A percentile compares a stretch with the other conserved stretches of the same genome.
Evolutionary conservation across 2,797 vertebrate species (phyloP).

Genomic region (Melopsittacus undulatus): DNA sequence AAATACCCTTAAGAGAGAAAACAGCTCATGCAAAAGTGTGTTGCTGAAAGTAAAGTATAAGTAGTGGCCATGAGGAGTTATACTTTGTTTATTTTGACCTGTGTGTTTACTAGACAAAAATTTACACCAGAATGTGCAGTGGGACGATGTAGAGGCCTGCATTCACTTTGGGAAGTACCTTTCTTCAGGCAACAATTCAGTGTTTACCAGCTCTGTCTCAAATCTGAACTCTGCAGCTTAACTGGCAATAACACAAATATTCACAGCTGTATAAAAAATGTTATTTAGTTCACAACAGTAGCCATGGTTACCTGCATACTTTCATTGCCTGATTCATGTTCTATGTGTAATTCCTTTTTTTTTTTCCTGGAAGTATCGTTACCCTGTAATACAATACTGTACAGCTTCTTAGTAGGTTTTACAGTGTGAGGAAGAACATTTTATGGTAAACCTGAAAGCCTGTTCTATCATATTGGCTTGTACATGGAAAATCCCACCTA

Average conservation of each 20-base stretch:
- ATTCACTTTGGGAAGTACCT: slow-evolving; percentile 56
- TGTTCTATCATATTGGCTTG: slow-evolving; percentile 16
- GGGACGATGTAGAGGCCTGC: neutral
- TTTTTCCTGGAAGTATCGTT: slow-evolving; percentile 78
- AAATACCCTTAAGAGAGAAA: slow-evolving; percentile 1
- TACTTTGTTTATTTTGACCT: neutral
- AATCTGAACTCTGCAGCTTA: slow-evolving; percentile 63
- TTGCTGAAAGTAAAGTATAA: neutral
- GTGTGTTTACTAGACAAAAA: neutral
- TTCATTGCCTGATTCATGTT: slow-evolving; percentile 75
- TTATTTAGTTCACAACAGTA: slow-evolving; percentile 79
- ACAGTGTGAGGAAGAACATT: slow-evolving; percentile 18
- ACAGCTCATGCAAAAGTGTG: neutral
- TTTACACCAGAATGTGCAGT: neutral
- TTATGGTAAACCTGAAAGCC: slow-evolving; percentile 27
- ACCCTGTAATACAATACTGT: slow-evolving; percentile 70
- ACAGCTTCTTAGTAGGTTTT: slow-evolving; percentile 44
- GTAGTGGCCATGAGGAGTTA: neutral
- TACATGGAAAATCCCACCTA: slow-evolving; percentile 46
- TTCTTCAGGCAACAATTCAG: slow-evolving; percentile 46
- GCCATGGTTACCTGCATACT: slow-evolving; percentile 81
- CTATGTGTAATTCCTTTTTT: slow-evolving; percentile 64
- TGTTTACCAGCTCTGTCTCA: slow-evolving; percentile 55
- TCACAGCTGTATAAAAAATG: slow-evolving; percentile 77
- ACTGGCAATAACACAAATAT: slow-evolving; percentile 72